phyloP scores from a whole-genome alignment of 2,113 vertebrate species.

The Chaetura pelagica region DNA sequence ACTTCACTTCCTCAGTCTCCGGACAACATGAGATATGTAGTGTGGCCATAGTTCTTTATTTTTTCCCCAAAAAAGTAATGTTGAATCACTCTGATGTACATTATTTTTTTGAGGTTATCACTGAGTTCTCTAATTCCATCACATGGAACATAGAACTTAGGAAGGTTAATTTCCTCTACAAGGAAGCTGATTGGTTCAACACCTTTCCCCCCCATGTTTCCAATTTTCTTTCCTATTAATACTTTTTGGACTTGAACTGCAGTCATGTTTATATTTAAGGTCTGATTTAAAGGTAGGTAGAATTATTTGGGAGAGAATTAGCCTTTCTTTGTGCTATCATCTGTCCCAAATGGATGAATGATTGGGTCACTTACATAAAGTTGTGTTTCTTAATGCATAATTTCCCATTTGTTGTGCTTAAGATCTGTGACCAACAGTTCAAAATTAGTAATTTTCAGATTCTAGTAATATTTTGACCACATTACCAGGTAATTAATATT shows the following conservation, averaged over 20 bases:
- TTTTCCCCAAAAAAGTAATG: fast-evolving
- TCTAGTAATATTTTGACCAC: neutral
- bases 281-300: neutral
- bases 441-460: neutral
- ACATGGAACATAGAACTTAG: neutral
- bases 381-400: neutral
- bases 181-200: neutral
- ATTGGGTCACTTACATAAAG: neutral
- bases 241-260: neutral
- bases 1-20: neutral
- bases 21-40: neutral
- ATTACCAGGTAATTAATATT: neutral
- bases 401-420: neutral
- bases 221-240: neutral
- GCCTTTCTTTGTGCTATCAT: neutral
- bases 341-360: neutral
- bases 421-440: neutral
- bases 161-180: neutral
- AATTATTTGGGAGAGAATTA: neutral
- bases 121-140: neutral
- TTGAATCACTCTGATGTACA: neutral
- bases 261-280: neutral
- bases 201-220: neutral
- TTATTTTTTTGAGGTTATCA: neutral
- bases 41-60: neutral